Percentiles rank a stretch among this genome's conserved stretches.
Evolutionary conservation across 2,888 invertebrate genomes (phyloP).

Genomic region (Nomada hirtipes): DNA sequence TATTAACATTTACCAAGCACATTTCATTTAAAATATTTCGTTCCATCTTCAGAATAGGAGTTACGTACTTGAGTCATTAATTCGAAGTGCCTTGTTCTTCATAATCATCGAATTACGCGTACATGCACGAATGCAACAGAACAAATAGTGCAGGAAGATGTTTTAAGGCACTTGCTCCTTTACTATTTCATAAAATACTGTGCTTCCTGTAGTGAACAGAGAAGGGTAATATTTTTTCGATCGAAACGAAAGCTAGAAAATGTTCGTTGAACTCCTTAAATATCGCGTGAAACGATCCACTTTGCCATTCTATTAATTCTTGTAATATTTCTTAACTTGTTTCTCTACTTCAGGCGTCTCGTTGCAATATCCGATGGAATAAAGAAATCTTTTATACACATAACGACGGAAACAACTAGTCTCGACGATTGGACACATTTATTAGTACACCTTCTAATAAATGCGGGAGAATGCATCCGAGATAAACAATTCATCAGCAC

Average conservation of each 20-base stretch:
- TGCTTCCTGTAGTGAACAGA: neutral
- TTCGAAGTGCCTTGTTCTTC: constrained; percentile 18
- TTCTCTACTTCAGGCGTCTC: neutral
- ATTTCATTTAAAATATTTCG: neutral
- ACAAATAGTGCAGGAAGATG: constrained; percentile 27
- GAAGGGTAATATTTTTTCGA: neutral
- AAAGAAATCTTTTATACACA: neutral
- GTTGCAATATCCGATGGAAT: neutral
- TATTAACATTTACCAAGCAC: neutral
- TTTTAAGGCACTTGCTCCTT: constrained; percentile 45
- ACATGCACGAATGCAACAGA: constrained; percentile 4
- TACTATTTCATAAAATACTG: neutral
- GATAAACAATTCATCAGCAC: neutral
- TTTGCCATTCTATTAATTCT: neutral
- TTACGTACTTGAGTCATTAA: neutral
- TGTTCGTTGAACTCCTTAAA: constrained; percentile 13
- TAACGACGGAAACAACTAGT: neutral
- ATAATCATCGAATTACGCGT: constrained; percentile 20
- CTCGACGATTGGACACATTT: neutral
- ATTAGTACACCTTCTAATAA: neutral
- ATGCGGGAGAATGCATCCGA: neutral
- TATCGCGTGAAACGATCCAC: constrained; percentile 25
- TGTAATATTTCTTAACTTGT: constrained; percentile 6
- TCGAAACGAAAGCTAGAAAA: constrained; percentile 24
- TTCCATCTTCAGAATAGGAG: neutral